These are phyloP conservation scores for Porites lutea DNA, from an alignment of 64 coral and sea anemone species.

Conservation along the genomic window DNA sequence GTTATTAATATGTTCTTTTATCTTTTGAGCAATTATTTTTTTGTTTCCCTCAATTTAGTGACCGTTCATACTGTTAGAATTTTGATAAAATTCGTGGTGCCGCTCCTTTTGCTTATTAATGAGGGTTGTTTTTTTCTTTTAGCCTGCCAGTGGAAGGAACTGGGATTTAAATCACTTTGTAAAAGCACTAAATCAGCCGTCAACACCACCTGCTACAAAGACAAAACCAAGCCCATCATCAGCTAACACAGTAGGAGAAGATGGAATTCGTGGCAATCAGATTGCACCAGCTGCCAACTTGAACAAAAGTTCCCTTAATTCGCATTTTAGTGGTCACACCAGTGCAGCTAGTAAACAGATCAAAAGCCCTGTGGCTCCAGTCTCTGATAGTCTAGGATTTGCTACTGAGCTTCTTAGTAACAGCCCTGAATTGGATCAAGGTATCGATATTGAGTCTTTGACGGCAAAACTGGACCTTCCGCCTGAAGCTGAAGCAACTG, in stretches of 20 bases:
- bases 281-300: slow-evolving; percentile 74
- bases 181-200: slow-evolving; percentile 24
- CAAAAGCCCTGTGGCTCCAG: slow-evolving; percentile 8
- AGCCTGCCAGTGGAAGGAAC: slow-evolving; percentile 21
- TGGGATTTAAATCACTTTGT: slow-evolving; percentile 24
- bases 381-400: background rate
- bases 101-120: background rate
- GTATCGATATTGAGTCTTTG: slow-evolving; percentile 24
- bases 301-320: slow-evolving; percentile 31
- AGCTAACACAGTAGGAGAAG: slow-evolving; percentile 62
- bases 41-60: too few species aligned
- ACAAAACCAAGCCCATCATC: slow-evolving; percentile 65
- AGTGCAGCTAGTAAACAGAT: slow-evolving; percentile 6
- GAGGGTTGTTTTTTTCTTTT: background rate
- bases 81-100: background rate
- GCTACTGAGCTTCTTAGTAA: background rate
- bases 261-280: slow-evolving; percentile 91
- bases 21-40: too few species aligned
- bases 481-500: background rate
- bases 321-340: slow-evolving; percentile 5
- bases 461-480: slow-evolving; percentile 20
- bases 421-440: slow-evolving; percentile 15
- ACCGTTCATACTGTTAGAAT: background rate
- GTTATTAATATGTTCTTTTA: too few species aligned
- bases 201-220: slow-evolving; percentile 54